A percentile compares a stretch with the other conserved stretches of the same genome.
Conservation (phyloP, 1,140 invertebrate genomes). For the Lepidotrigona ventralis region DNA sequence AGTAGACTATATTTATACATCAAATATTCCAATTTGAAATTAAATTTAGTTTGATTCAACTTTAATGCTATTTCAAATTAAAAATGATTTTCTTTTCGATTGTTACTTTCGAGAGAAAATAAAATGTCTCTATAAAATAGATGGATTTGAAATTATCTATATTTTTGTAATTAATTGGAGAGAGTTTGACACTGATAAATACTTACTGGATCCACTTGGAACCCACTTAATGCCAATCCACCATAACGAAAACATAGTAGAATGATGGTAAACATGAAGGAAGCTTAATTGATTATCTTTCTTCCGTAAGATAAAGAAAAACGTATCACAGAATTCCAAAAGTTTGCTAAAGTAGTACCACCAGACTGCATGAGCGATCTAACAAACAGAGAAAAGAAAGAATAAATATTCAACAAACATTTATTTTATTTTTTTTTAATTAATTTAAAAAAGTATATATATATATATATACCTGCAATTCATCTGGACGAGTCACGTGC, state of each 20-base stretch:
- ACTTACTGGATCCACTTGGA: slow-evolving; percentile 94
- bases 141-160: background rate
- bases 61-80: background rate
- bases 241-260: slow-evolving; percentile 95
- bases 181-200: background rate
- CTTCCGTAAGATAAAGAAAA: slow-evolving; percentile 94
- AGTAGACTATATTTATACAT: background rate
- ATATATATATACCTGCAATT: slow-evolving; percentile 88
- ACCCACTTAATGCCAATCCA: slow-evolving; percentile 99
- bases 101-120: background rate
- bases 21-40: background rate
- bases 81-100: background rate
- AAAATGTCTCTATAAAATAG: background rate
- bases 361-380: slow-evolving; percentile 97
- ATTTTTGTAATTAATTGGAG: background rate
- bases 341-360: slow-evolving; percentile 98
- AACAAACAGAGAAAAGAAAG: slow-evolving; percentile 32
- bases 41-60: background rate
- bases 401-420: background rate
- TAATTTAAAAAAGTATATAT: slow-evolving; percentile 58
- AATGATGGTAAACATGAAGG: slow-evolving; percentile 95
- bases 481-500: slow-evolving; percentile 89
- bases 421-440: slow-evolving; percentile 1
- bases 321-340: slow-evolving; percentile 95
- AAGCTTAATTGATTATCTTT: slow-evolving; percentile 94